Evolutionary conservation across 2,888 invertebrate genomes (phyloP).

Genomic region (Parthenolecanium corni): DNA sequence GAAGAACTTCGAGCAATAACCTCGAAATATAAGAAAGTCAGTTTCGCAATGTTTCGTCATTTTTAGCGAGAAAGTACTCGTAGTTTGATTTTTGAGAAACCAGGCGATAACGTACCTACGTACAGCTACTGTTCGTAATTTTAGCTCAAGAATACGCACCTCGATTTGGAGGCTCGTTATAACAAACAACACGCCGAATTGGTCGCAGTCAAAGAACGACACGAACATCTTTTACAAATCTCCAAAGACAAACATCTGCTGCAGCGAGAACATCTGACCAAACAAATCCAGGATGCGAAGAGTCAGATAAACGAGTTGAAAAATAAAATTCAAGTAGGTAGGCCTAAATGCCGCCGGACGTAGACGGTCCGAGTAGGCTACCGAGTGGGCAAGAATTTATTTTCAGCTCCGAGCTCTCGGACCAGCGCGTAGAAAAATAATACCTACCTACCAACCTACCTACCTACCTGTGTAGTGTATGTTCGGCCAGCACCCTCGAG

Average conservation of each 20-base stretch:
- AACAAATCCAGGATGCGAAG: conserved; percentile 43
- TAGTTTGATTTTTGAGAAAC: background rate
- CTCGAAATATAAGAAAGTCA: conserved; percentile 16
- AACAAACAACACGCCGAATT: conserved; percentile 55
- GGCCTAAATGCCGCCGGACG: too few relatives aligned
- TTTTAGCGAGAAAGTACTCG: background rate
- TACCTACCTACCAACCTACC: too few relatives aligned
- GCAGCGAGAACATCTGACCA: conserved; percentile 60
- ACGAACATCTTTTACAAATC: conserved; percentile 56
- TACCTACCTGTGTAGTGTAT: too few relatives aligned
- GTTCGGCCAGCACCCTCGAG: too few relatives aligned
- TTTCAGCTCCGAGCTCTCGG: too few relatives aligned
- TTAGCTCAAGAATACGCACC: conserved; percentile 33
- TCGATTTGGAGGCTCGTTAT: conserved; percentile 43
- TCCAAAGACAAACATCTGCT: conserved; percentile 60
- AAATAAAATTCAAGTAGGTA: conserved; percentile 39
- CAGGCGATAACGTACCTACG: too few relatives aligned
- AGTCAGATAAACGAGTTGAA: conserved; percentile 39
- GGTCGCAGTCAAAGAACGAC: conserved; percentile 52
- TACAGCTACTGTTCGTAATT: conserved; percentile 4
- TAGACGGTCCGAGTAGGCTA: too few relatives aligned
- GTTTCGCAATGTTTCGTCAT: background rate
- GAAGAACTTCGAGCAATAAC: conserved; percentile 52
- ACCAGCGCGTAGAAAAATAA: too few relatives aligned
- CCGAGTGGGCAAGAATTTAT: too few relatives aligned